Base-by-base conservation (phyloP, 2,797 vertebrate species). In the Cryptoprocta ferox region DNA sequence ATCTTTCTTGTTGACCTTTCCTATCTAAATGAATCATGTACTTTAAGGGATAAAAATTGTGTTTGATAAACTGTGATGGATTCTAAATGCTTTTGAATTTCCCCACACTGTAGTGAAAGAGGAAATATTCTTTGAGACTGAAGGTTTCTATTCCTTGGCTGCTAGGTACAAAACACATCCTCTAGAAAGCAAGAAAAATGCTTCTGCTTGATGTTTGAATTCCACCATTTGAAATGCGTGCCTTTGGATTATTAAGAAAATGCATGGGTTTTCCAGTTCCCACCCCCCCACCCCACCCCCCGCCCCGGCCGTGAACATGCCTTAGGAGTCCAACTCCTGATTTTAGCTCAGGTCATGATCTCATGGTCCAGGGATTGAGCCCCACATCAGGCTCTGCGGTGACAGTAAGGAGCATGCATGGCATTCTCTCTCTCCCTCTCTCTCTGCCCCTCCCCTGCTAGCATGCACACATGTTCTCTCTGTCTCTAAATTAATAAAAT, bases 21-120 rank as follows among this genome's bases (percentile, higher is more conserved):
- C 6, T 93, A 76, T 91, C 82, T 66, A 48, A 12, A 61, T 32
- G 37, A 16, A 68, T 0, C 13, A 7, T 30, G 78, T n/a, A 70
- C 79, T 92, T 92, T 48, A n/a, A 35, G 30, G 53, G 92, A 97
- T 97, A 96, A 66, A 79, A 76, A 37, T 53, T 68, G 68, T 78
- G 65, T 30, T 91, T 71, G 75, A 95, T 32, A 88, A 89, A 82
- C 73, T 32, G 30, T 32, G 30, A 73, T 53, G 39, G 66, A 66
- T 75, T 50, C 21, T 18, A 83, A 50, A 59, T 42, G 91, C 26
- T 61, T 94, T n/a, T 76, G 30, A 80, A 26, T 92, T 68, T 88
- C 42, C 37, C n/a, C 78, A 14, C 37, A 70, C 32, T 86, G 19
- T 9, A 88, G 79, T 78, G 32, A 89, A 85, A 84, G 28, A 50